phyloP scores from a whole-genome alignment of 2,888 invertebrate species.

The Ernsta delagoae region DNA sequence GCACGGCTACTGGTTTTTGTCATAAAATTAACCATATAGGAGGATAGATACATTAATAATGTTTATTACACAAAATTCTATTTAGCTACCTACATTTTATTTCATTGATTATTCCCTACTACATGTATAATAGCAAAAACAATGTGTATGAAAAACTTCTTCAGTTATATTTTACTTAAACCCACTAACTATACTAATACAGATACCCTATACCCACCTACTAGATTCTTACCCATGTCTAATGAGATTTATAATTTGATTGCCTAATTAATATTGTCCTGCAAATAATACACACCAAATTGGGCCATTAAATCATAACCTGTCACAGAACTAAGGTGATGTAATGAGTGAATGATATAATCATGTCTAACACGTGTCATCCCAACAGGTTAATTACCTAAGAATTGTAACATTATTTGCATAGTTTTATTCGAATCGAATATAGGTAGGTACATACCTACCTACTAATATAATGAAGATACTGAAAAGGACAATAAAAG shows the following conservation, averaged over 20 bases:
- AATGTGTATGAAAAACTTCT: too few relatives aligned
- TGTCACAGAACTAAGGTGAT: slow-evolving; percentile 26
- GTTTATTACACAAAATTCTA: not conserved
- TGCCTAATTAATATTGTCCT: too few relatives aligned
- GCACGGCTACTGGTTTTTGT: slow-evolving; percentile 78
- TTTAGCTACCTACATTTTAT: not conserved
- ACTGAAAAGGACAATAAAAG: too few relatives aligned
- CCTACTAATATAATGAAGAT: too few relatives aligned
- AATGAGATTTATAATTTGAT: too few relatives aligned
- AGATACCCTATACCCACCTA: too few relatives aligned
- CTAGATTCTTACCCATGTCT: too few relatives aligned
- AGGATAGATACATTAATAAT: slow-evolving; percentile 19
- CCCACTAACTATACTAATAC: too few relatives aligned
- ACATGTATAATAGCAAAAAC: too few relatives aligned
- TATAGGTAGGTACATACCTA: not conserved
- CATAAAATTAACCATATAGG: slow-evolving; percentile 58
- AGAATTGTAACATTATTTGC: slow-evolving; percentile 20
- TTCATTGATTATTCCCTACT: too few relatives aligned
- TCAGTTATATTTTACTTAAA: too few relatives aligned
- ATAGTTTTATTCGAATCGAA: not conserved
- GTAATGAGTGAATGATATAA: slow-evolving; percentile 33
- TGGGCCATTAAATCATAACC: slow-evolving; percentile 26
- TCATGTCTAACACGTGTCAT: slow-evolving; percentile 7
- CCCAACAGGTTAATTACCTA: slow-evolving; percentile 30
- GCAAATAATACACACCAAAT: not conserved